phyloP scores from a whole-genome alignment of 1,140 invertebrate species.

The Zaprionus davidi region DNA sequence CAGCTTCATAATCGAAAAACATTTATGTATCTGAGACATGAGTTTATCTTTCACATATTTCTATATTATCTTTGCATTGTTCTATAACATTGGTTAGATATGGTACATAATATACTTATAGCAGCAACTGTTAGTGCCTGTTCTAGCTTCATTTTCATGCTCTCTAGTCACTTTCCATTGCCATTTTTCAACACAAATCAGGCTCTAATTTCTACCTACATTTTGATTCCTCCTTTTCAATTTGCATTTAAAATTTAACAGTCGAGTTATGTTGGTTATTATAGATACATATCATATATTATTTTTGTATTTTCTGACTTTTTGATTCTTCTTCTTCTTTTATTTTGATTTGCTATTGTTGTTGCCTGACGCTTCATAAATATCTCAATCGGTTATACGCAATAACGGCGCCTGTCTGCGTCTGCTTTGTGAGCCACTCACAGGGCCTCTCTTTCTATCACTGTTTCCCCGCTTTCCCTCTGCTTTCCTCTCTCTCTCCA shows the following conservation, averaged over 20 bases:
- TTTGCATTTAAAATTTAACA: constrained; percentile 9
- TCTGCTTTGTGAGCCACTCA: constrained; percentile 13
- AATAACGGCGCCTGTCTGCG: constrained; percentile 58
- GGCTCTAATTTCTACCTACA: not conserved
- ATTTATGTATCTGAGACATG: no score
- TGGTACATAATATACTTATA: not conserved
- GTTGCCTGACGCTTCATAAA: constrained; percentile 60
- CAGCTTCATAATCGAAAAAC: not conserved
- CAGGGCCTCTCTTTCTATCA: not conserved
- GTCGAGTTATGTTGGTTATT: not conserved
- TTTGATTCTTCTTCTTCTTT: constrained; percentile 21
- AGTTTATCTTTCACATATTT: not conserved
- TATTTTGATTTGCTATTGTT: constrained; percentile 28
- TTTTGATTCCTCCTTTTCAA: not conserved
- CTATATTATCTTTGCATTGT: not conserved
- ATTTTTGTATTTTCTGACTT: not conserved
- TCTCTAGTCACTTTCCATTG: not conserved
- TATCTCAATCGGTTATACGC: constrained; percentile 66
- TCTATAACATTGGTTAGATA: constrained; percentile 9
- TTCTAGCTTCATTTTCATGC: not conserved
- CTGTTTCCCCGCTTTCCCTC: not conserved
- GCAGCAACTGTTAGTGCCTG: not conserved
- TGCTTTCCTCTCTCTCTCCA: not conserved
- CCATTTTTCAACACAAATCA: constrained; percentile 4
- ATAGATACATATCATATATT: not conserved